Evolutionary conservation across 2,888 invertebrate species (phyloP).

Genomic region (Athripsodes cinereus): DNA sequence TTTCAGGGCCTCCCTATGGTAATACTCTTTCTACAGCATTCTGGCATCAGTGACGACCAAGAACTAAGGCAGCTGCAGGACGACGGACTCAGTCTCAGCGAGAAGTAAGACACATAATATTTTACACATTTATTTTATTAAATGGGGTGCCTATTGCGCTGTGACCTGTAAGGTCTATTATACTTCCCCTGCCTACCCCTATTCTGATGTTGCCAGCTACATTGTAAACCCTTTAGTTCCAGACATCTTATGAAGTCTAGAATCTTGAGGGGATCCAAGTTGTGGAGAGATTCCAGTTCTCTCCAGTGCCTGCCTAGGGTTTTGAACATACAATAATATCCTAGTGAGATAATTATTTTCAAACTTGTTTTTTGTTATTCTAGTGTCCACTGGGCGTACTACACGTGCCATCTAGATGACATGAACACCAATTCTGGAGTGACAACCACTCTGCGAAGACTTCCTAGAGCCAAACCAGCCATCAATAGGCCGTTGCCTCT

Average conservation of each 20-base stretch:
- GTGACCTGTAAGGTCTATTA: no score
- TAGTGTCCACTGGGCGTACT: slow-evolving; percentile 80
- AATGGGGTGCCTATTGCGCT: no score
- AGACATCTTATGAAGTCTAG: no score
- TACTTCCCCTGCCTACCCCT: background rate
- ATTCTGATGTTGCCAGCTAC: slow-evolving; percentile 21
- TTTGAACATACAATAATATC: no score
- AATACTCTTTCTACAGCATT: slow-evolving; percentile 83
- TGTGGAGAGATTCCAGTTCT: no score
- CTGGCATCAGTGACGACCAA: slow-evolving; percentile 77
- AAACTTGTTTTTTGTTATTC: slow-evolving; percentile 23
- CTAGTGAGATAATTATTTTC: background rate
- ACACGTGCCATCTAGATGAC: slow-evolving; percentile 68
- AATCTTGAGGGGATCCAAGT: no score
- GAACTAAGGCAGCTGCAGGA: slow-evolving; percentile 80
- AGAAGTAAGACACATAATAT: no score
- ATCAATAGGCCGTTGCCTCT: slow-evolving; percentile 70
- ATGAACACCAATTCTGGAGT: slow-evolving; percentile 59
- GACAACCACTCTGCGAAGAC: slow-evolving; percentile 65
- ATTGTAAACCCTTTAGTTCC: background rate
- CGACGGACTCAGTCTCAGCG: slow-evolving; percentile 85
- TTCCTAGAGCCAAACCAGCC: slow-evolving; percentile 72
- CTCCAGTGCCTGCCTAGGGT: no score
- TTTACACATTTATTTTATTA: no score
- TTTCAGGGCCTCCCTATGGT: slow-evolving; percentile 69